Base-by-base conservation (phyloP, 2,113 vertebrate species). In the Empidonax traillii region DNA sequence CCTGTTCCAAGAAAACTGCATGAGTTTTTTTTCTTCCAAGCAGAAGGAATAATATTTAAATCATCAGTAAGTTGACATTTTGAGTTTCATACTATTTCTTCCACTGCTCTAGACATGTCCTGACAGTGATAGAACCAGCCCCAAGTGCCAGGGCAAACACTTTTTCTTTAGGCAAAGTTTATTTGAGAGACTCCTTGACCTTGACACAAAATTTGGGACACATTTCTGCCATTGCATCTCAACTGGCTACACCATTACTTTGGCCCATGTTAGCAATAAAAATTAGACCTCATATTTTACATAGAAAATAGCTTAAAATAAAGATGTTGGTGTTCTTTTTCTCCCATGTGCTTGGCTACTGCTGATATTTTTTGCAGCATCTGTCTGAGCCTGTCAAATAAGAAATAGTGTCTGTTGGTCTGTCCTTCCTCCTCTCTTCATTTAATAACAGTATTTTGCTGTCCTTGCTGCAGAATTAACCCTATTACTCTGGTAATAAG, bases 21-120 rank as follows among this genome's bases (percentile, higher is more conserved):
- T 77, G 72, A 89, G 18, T 14, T 59, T 37, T 93, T 44, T 95
- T 92, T 24, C 63, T 95, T 96, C 92, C 88, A 96, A 83, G 89
- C 49, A 80, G 77, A 92, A 97, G 76, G 78, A 88, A 88, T 39
- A 91, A 69, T 76, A 59, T 75, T 91, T 68, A 75, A 90, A 49
- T 56, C 15, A 35, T 41, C 65, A 72, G 49, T 30, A 41, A 61
- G 31, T 49, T 90, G 94, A 81, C 10, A 69, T 91, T 90, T 51
- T 82, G 58, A 80, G 14, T 87, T 91, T 81, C 46, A 55, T 65
- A 19, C 30, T 63, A n/a, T 46, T 94, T 87, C 43, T 73, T 74
- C 43, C 77, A 35, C 20, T 68, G 47, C 35, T 61, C 35, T 27
- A 65, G 44, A 46, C 19, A 21, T 27, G 5, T 39, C 27, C 43